These are phyloP conservation scores for Cylloceria caligata DNA, from an alignment of 2,888 invertebrate species.

Conservation along the genomic window DNA sequence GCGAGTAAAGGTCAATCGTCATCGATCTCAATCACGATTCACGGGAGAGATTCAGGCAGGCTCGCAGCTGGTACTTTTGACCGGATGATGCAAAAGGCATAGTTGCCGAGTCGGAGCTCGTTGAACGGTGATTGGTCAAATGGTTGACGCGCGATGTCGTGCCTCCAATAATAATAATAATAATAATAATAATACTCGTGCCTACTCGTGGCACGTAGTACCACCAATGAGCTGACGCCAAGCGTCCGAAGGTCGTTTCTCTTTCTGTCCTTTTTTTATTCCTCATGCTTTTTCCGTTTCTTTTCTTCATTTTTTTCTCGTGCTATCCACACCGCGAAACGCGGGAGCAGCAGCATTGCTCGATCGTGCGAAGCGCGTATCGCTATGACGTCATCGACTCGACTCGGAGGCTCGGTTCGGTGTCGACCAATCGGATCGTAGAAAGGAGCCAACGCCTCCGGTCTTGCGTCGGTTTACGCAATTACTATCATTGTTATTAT, in stretches of 20 bases:
- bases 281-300: conserved; percentile 1
- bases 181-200: background rate
- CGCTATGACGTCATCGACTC: conserved; percentile 57
- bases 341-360: background rate
- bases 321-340: background rate
- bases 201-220: conserved; percentile 44
- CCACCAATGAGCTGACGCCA: conserved; percentile 32
- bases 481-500: conserved; percentile 53
- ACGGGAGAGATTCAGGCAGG: conserved; percentile 17
- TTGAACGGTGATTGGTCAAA: background rate
- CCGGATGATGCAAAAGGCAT: conserved; percentile 35
- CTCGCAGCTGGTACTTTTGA: conserved; percentile 12
- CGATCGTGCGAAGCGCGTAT: conserved; percentile 2
- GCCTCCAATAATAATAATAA: conserved; percentile 38
- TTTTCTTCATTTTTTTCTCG: conserved; percentile 19
- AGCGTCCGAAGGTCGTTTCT: conserved; percentile 70
- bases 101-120: background rate
- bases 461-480: conserved; percentile 56
- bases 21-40: conserved; percentile 40
- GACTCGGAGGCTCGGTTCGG: conserved; percentile 76
- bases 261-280: conserved; percentile 53
- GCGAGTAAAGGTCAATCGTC: conserved; percentile 62
- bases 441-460: conserved; percentile 71
- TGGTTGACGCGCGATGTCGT: conserved; percentile 16
- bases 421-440: conserved; percentile 75